These are phyloP conservation scores for Sebastes trivittatus DNA, from an alignment of 2,797 vertebrate genomes.

Conservation along the genomic window DNA sequence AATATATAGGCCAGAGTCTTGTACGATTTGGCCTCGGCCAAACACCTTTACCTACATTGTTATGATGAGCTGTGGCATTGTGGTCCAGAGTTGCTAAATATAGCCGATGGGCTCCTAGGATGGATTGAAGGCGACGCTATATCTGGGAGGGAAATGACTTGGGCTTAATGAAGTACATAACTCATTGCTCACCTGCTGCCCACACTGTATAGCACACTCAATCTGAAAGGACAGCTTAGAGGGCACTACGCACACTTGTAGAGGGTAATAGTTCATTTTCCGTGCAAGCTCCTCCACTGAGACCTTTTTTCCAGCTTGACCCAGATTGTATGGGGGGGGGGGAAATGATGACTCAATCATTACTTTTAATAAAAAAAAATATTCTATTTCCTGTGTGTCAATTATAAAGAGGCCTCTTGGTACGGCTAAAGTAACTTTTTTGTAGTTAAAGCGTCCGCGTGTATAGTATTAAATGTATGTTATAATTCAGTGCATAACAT, in stretches of 20 bases:
- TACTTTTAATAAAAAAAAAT: background rate
- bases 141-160: conserved; percentile 77
- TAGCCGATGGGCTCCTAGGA: conserved; percentile 62
- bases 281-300: conserved; percentile 26
- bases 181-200: conserved; percentile 72
- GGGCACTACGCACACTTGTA: conserved; percentile 63
- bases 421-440: background rate
- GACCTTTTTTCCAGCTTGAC: conserved; percentile 55
- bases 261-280: conserved; percentile 61
- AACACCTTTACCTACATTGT: conserved; percentile 52
- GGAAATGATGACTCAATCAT: conserved; percentile 46
- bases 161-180: conserved; percentile 81
- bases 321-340: conserved; percentile 42
- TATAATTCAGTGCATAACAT: background rate
- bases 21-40: conserved; percentile 19
- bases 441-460: background rate
- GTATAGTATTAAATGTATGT: background rate
- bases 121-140: conserved; percentile 74
- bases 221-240: conserved; percentile 69
- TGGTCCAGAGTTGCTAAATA: conserved; percentile 62
- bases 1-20: conserved; percentile 14
- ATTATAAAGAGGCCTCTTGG: conserved; percentile 10
- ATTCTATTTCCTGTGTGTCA: conserved; percentile 26
- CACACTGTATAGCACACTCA: conserved; percentile 56
- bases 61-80: conserved; percentile 51